A percentile compares a stretch with the other conserved stretches of the same genome.
Evolutionary conservation across 2,888 invertebrate species (phyloP).

Genomic region (Cryptocephalus moraei): DNA sequence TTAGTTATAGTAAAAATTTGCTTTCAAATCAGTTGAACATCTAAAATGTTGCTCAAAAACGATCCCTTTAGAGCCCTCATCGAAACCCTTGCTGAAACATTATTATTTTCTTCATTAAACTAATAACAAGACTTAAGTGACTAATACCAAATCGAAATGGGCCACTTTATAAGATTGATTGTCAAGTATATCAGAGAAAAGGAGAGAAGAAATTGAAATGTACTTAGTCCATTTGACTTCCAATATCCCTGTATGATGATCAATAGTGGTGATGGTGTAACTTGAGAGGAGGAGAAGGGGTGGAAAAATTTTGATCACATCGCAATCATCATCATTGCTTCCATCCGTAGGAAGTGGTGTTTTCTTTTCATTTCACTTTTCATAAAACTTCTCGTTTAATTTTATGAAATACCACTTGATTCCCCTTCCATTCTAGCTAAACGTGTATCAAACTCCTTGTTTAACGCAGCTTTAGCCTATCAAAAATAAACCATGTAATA

Average conservation of each 20-base stretch:
- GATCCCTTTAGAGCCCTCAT: too few relatives aligned
- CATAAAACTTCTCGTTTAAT: background rate
- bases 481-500: slow-evolving; percentile 6
- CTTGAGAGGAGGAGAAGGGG: too few relatives aligned
- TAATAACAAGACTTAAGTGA: slow-evolving; percentile 21
- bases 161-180: slow-evolving; percentile 14
- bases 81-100: too few relatives aligned
- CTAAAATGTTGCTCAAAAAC: too few relatives aligned
- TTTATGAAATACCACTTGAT: slow-evolving; percentile 20
- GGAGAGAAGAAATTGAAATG: background rate
- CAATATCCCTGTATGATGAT: slow-evolving; percentile 4
- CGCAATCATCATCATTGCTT: too few relatives aligned
- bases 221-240: background rate
- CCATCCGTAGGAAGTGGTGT: too few relatives aligned
- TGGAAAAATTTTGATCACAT: too few relatives aligned
- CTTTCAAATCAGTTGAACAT: too few relatives aligned
- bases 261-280: slow-evolving; percentile 3
- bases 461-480: slow-evolving; percentile 34
- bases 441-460: slow-evolving; percentile 36
- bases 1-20: too few relatives aligned
- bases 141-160: slow-evolving; percentile 11
- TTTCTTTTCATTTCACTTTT: too few relatives aligned
- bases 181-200: slow-evolving; percentile 22
- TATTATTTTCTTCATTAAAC: slow-evolving; percentile 5
- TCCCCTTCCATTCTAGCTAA: slow-evolving; percentile 34